Base-by-base conservation (phyloP, 1,140 invertebrate genomes). In the Dreissena rostriformis region DNA sequence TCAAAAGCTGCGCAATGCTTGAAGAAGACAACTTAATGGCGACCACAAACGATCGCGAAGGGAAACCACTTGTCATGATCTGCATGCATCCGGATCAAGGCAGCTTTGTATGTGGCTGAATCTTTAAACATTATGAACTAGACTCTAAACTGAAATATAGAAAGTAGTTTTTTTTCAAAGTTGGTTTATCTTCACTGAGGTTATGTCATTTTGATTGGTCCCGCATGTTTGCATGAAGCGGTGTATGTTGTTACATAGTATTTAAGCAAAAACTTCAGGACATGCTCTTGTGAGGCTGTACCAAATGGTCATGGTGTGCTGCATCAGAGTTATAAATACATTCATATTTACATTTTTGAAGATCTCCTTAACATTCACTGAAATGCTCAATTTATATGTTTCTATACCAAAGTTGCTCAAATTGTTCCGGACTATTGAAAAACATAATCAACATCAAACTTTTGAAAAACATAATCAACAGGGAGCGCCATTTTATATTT, bases 51-150 rank as follows among this genome's bases (percentile, higher is more conserved):
- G 84, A 90, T 67, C 86, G 86, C 51, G 90, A 89, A 24, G 90
- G 88, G 28, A 75, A 78, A 82, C 90, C 90, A 67, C 80, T 89
- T n/a, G 73, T 93, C 15, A 91, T 93, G 19, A 86, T 93, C 28
- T 91, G 88, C 88, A 65, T 91, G 39, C 92, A 93, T 79, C 88
- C 88, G 49, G 53, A 84, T 26, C 87, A 93, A 66, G 61, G 78
- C 39, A 28, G 22, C 17, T 88, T 90, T 88, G 92, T 93, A 88
- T 88, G 90, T 52, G 49, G 29, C 19, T 63, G 61, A 11, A 26
- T 63, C 61, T n/a, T 26, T 63, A 5, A 63, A 63, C 19, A 26
- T 63, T n/a, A n/a, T n/a, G 11, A n/a, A 63, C 2, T 26, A 63
- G 61, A 2, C 19, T 11, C 2, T 63, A n/a, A 63, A 2, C 7